phyloP scores from a whole-genome alignment of 2,888 invertebrate species.

The Eulithis prunata region DNA sequence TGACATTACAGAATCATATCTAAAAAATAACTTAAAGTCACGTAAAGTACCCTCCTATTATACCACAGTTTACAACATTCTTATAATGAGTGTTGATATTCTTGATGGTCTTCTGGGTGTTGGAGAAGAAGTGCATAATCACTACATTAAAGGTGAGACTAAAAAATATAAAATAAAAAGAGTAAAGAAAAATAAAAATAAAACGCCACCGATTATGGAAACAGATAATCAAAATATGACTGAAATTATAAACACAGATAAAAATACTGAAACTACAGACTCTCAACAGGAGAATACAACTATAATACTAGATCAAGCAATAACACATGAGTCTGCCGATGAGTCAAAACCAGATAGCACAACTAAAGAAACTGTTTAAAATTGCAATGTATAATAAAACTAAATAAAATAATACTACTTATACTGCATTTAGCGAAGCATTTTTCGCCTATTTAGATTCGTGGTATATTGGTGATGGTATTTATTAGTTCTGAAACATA shows the following conservation, averaged over 20 bases:
- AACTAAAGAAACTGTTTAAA: slow-evolving; percentile 8
- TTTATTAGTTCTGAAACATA: slow-evolving; percentile 14
- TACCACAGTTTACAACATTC: slow-evolving; percentile 59
- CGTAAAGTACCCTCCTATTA: slow-evolving; percentile 61
- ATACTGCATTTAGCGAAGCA: slow-evolving; percentile 54
- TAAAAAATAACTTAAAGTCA: slow-evolving; percentile 55
- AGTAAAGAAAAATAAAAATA: slow-evolving; percentile 22
- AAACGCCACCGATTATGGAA: slow-evolving; percentile 35
- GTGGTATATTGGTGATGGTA: slow-evolving; percentile 42
- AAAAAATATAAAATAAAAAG: slow-evolving; percentile 39
- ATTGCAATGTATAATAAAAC: background rate
- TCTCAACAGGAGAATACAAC: slow-evolving; percentile 3
- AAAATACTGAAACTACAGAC: background rate
- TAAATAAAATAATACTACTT: slow-evolving; percentile 1
- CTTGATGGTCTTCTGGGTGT: slow-evolving; percentile 65
- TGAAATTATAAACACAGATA: slow-evolving; percentile 1
- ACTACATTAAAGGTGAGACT: slow-evolving; percentile 43
- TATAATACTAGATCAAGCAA: background rate
- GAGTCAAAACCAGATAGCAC: background rate
- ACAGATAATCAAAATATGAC: slow-evolving; percentile 27
- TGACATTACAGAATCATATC: slow-evolving; percentile 56
- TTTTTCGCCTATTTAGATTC: slow-evolving; percentile 38
- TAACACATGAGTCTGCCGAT: too few relatives aligned
- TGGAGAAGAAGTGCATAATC: slow-evolving; percentile 55
- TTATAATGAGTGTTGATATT: slow-evolving; percentile 65